Conservation (phyloP, 2,888 invertebrate species). For the Plagiodera versicolora region DNA sequence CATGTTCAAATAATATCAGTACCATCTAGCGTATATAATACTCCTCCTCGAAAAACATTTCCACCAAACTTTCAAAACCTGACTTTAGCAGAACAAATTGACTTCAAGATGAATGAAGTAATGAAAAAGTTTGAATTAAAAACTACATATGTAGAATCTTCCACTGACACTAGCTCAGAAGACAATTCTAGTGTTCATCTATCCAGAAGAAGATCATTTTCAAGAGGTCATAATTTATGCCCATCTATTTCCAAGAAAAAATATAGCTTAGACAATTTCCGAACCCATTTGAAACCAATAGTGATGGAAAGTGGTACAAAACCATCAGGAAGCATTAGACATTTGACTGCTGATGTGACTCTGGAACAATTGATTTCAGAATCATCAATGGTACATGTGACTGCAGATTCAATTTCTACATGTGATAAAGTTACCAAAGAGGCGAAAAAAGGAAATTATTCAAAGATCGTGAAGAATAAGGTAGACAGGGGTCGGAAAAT, state of each 20-base stretch:
- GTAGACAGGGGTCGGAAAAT: not conserved
- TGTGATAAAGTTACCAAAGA: not conserved
- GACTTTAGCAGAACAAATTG: conserved; percentile 51
- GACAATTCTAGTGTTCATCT: not conserved
- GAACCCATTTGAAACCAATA: not conserved
- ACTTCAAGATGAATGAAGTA: conserved; percentile 58
- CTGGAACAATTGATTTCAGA: not conserved
- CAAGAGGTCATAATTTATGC: conserved; percentile 7
- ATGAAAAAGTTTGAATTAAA: conserved; percentile 58
- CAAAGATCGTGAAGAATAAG: not conserved
- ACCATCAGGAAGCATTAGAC: conserved; percentile 23
- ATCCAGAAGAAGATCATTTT: not conserved
- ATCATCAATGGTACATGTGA: conserved; percentile 14
- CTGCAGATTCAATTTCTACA: conserved; percentile 18
- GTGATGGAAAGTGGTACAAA: not conserved
- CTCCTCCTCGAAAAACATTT: conserved; percentile 35
- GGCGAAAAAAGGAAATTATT: not conserved
- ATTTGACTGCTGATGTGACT: conserved; percentile 37
- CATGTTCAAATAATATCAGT: conserved; percentile 40
- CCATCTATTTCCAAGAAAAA: not conserved
- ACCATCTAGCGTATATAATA: conserved; percentile 31
- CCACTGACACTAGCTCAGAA: conserved; percentile 48
- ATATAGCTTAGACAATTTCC: not conserved
- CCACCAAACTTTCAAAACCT: conserved; percentile 40
- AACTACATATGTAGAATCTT: conserved; percentile 49